Base-by-base conservation (phyloP, 2,797 vertebrate genomes). In the Apogon hyalosoma region DNA sequence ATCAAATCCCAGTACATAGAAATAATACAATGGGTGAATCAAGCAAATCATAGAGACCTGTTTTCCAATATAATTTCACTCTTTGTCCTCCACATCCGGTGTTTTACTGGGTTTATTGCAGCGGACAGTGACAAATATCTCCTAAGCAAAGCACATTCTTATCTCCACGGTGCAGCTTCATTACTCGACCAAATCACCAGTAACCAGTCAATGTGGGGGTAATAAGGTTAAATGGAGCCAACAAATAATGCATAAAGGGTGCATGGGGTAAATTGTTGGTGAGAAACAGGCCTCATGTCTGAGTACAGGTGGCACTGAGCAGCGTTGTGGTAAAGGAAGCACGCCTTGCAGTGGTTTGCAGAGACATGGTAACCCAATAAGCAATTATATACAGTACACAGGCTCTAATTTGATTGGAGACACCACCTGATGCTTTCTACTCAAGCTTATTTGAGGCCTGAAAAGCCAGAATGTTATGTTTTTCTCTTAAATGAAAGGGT, bases 171-270 rank as follows among this genome's bases (percentile, higher is more conserved):
- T 54, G 77, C 87, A 87, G 87, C 68, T 73, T 56, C 58, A 61
- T 42, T 69, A 38, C 1, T 0, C 33, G 10, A 50, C 64, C 38
- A 69, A 69, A 82, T 59, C 69, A 43, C 47, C 62, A 11, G 43
- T 4, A 43, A 56, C 56, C 53, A 53, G 70, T 43, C 61, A 45
- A 18, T 10, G 54, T 42, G 40, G 47, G 36, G 45, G 43, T 75
- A 84, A 75, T 83, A 39, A 55, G 61, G 76, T 72, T 66, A 84
- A 85, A 86, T 73, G 76, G 79, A 73, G 72, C 50, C 46, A 58
- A 52, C 59, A 60, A 80, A 84, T 77, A 73, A 80, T 63, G 52
- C 47, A 24, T 24, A 82, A 69, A 80, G 11, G 52, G 41, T 16
- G 16, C 41, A 57, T 51, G 50, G 54, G 53, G 31, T 73, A 65